Conservation (phyloP, 2,113 vertebrate genomes). For the Oncorhynchus nerka region DNA sequence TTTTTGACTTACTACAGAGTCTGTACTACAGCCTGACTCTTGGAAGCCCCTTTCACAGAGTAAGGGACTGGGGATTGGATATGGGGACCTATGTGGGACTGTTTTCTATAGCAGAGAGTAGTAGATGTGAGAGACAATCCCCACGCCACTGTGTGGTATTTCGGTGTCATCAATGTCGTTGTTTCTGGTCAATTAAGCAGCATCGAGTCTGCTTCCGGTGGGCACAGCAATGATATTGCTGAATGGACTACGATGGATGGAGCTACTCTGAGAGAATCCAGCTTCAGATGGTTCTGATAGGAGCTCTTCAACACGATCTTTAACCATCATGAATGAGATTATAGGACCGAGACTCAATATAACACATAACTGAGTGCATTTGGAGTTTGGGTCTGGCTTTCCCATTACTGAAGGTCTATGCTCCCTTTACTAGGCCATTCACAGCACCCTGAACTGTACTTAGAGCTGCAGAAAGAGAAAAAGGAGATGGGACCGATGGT, state of each 20-base stretch:
- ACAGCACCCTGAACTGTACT: background rate
- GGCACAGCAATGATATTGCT: background rate
- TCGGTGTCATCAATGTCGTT: conserved; percentile 17
- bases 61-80: background rate
- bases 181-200: conserved; percentile 39
- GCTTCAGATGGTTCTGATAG: no score
- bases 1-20: conserved; percentile 4
- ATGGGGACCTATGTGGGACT: background rate
- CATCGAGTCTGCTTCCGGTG: conserved; percentile 18
- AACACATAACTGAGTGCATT: background rate
- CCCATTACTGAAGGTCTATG: background rate
- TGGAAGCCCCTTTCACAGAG: conserved; percentile 21
- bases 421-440: background rate
- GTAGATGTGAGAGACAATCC: conserved; percentile 30
- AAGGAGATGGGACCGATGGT: no score
- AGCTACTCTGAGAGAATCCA: no score
- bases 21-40: conserved; percentile 4
- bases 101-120: background rate
- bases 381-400: background rate
- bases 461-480: background rate
- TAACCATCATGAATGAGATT: no score
- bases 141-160: conserved; percentile 20
- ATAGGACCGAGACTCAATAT: background rate
- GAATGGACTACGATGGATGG: background rate
- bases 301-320: no score